Base-by-base conservation (phyloP, 2,113 vertebrate genomes). In the Phocoena phocoena region DNA sequence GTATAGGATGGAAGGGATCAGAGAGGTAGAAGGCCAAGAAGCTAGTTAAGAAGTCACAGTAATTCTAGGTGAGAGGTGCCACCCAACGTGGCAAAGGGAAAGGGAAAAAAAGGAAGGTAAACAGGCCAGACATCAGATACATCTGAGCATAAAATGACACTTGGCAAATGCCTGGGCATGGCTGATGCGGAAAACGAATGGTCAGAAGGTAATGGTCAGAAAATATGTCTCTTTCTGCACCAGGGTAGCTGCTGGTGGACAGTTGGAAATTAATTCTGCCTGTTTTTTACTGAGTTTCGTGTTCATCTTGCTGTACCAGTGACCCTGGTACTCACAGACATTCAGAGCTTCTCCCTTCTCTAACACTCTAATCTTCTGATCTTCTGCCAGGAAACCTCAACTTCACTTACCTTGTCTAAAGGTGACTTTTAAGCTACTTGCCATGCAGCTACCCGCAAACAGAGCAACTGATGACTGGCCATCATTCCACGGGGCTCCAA, bases 21-120 rank as follows among this genome's bases (percentile, higher is more conserved):
- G 67, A 63, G 50, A 86, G 23, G 7, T 15, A 8, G 17, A 76
- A 88, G 50, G 85, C 23, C n/a, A 28, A 50, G 58, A 90, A 50
- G 87, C 62, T 58, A 63, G 81, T 44, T 47, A 58, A 63, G 26
- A 68, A 18, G 55, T 79, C 44, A n/a, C 60, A 5, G 77, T 28
- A 91, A 70, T 93, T 74, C 28, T 47, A 87, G 63, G 89, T 93
- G 68, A 95, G 53, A 85, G n/a, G 62, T 83, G 33, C 17, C 63
- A 79, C 17, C n/a, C 5, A 47, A 15, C 33, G 17, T 36, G 15
- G 21, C 70, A 91, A 88, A 77, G 17, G 11, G 38, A 67, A 77
- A 36, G 41, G 38, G 36, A 13, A 53, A 50, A 88, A 76, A 36
- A 6, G 21, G 36, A 82, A 87, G 33, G 63, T 18, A 60, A 55